A percentile compares a stretch with the other conserved stretches of the same genome.
These are phyloP conservation scores for Guaruba guarouba DNA, from an alignment of 2,113 vertebrate species.

Conservation along the genomic window DNA sequence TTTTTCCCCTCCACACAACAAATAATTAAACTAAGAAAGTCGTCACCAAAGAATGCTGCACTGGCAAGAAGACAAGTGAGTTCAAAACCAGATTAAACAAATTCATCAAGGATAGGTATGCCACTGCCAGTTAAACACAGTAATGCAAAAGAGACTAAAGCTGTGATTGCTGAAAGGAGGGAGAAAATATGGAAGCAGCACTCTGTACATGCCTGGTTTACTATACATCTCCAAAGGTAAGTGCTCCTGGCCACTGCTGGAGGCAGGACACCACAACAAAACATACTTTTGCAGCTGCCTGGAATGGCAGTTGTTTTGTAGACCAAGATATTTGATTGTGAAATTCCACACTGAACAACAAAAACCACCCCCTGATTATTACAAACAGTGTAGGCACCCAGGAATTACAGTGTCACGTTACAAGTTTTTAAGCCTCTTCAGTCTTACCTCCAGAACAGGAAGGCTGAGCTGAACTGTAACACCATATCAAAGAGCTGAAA, in stretches of 20 bases:
- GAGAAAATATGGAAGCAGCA: neutral
- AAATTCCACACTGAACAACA: neutral
- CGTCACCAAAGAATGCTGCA: neutral
- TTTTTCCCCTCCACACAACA: neutral
- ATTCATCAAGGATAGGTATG: neutral
- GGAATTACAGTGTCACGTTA: neutral
- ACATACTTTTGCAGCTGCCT: neutral
- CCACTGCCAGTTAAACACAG: neutral
- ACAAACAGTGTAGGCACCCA: neutral
- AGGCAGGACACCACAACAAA: neutral
- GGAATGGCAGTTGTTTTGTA: neutral
- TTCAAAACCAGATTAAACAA: neutral
- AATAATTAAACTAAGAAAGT: neutral
- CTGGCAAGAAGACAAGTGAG: neutral
- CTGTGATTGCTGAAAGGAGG: neutral
- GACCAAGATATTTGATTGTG: neutral
- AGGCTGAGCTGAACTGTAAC: neutral
- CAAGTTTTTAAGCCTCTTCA: neutral
- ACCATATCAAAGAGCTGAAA: neutral
- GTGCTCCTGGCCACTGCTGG: neutral
- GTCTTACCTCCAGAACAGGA: neutral
- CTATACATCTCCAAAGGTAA: neutral
- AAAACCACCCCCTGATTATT: fast-evolving
- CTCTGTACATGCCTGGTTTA: neutral
- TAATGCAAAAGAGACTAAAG: neutral